phyloP scores from a whole-genome alignment of 2,797 vertebrate genomes.

The Chlorospingus semifuscus region DNA sequence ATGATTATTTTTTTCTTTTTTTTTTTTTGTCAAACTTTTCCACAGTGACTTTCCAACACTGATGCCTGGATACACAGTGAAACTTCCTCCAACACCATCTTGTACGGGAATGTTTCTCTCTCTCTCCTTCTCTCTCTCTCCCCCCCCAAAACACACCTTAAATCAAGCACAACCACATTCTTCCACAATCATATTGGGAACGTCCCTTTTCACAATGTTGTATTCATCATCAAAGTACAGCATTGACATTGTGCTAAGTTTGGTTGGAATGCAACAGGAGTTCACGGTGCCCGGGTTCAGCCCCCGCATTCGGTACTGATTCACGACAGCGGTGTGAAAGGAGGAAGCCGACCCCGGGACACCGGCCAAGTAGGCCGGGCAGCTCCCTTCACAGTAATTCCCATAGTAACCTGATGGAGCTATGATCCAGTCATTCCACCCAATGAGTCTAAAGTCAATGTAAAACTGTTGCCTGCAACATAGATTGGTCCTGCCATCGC shows the following conservation, averaged over 20 bases:
- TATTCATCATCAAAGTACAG: slow-evolving; percentile 98
- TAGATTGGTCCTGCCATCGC: slow-evolving; percentile 90
- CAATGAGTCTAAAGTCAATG: slow-evolving; percentile 97
- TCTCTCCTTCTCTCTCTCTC: background rate
- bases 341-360: slow-evolving; percentile 95
- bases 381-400: slow-evolving; percentile 98
- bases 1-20: background rate
- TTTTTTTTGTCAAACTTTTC: slow-evolving; percentile 1
- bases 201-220: slow-evolving; percentile 98
- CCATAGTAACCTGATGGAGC: slow-evolving; percentile 96
- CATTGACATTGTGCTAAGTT: slow-evolving; percentile 99
- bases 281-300: slow-evolving; percentile 94
- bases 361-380: slow-evolving; percentile 95
- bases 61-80: slow-evolving; percentile 68
- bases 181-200: slow-evolving; percentile 99
- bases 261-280: slow-evolving; percentile 99
- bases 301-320: slow-evolving; percentile 98
- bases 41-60: slow-evolving; percentile 57
- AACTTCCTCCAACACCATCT: slow-evolving; percentile 68
- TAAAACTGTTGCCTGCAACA: slow-evolving; percentile 99
- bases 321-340: slow-evolving; percentile 97
- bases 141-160: slow-evolving; percentile 43
- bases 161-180: slow-evolving; percentile 97
- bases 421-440: slow-evolving; percentile 99
- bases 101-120: slow-evolving; percentile 53